These are phyloP conservation scores for Palythoa grandiflora DNA, from an alignment of 92 coral and sea anemone genomes.

Conservation along the genomic window DNA sequence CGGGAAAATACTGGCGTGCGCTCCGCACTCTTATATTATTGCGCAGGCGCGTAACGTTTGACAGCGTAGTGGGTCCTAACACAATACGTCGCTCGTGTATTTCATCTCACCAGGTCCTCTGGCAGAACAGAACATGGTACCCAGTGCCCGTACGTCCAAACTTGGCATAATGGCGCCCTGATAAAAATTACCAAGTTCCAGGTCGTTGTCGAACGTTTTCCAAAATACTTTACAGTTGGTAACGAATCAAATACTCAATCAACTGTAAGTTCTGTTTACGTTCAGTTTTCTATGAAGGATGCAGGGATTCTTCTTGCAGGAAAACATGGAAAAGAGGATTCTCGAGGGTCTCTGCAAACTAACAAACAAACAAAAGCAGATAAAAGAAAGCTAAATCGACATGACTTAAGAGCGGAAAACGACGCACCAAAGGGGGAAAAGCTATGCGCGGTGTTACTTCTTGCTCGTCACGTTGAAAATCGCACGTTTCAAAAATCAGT, in stretches of 20 bases:
- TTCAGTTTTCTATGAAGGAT: constrained; percentile 66
- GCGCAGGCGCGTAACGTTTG: no score
- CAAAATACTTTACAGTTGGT: constrained; percentile 11
- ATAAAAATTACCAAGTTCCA: constrained; percentile 67
- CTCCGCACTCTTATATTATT: no score
- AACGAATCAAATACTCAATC: constrained; percentile 21
- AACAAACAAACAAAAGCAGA: background rate
- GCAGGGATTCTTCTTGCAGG: constrained; percentile 36
- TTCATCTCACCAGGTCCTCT: background rate
- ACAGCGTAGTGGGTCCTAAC: no score
- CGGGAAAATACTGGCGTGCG: no score
- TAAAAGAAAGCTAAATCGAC: background rate
- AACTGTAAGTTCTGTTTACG: constrained; percentile 47
- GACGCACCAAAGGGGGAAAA: background rate
- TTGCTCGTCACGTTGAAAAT: constrained; percentile 27
- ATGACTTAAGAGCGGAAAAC: background rate
- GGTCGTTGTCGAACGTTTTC: constrained; percentile 70
- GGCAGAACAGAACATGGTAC: background rate
- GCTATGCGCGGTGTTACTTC: background rate
- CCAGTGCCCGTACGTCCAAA: constrained; percentile 54
- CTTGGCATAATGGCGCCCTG: constrained; percentile 64
- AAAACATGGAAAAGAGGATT: background rate
- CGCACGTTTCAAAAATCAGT: constrained; percentile 21
- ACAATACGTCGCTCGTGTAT: background rate
- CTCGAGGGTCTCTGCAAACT: background rate